Evolutionary conservation across 2,113 vertebrate genomes (phyloP).

Genomic region (Cyanistes caeruleus): DNA sequence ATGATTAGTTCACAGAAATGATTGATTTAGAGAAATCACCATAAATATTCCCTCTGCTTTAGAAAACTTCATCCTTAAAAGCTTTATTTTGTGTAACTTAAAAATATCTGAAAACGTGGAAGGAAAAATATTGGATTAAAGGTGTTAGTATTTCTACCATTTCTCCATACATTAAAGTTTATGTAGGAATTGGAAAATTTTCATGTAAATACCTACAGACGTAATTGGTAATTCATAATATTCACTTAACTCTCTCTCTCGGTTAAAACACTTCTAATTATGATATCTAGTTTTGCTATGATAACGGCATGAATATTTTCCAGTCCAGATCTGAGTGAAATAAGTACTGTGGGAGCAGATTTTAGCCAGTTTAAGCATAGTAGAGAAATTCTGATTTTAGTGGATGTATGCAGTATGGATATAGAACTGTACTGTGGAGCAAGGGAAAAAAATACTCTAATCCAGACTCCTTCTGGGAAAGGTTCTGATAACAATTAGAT

Average conservation of each 20-base stretch:
- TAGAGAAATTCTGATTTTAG: neutral
- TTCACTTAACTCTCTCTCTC: neutral
- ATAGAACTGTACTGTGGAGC: neutral
- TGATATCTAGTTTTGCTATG: neutral
- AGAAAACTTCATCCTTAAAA: neutral
- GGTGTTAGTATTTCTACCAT: neutral
- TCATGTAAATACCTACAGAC: neutral
- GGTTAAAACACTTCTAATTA: neutral
- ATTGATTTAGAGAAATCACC: neutral
- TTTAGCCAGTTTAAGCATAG: neutral
- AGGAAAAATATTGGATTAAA: neutral
- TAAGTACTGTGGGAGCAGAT: neutral
- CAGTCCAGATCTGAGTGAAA: neutral
- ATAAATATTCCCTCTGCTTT: neutral
- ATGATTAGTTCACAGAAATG: neutral
- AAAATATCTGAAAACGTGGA: neutral
- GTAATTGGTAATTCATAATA: fast-evolving
- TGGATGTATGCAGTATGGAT: neutral
- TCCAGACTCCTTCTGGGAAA: neutral
- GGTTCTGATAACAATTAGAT: neutral
- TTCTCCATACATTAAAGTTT: neutral
- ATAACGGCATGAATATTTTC: neutral
- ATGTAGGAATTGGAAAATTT: neutral
- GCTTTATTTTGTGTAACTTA: neutral
- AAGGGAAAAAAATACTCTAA: neutral